Evolutionary conservation across 2,888 invertebrate genomes (phyloP), one percentile per base, ranked within the genome.

Genomic region (Agrochola lychnidis): DNA sequence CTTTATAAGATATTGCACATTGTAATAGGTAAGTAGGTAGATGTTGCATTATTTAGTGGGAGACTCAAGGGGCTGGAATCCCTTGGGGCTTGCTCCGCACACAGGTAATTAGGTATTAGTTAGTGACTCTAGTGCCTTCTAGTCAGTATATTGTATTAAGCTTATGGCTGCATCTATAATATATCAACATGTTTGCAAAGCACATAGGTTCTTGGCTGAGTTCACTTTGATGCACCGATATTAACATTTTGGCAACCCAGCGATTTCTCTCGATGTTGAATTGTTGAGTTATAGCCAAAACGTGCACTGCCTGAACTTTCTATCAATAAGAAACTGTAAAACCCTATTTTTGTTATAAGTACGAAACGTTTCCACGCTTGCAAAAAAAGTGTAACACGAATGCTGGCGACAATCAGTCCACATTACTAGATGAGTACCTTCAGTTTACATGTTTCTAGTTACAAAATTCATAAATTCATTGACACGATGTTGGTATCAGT

Each of bases 81-180:
- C 25, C 64, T 16, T 7, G 22, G 14, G 56, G 70, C 70, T 64
- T 9, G 45, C 68, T 61, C 42, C 51, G 7, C 25, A 14, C 76
- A 36, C 66, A 30, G 51, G 56, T 76, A 62, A 81, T 82, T 62
- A 76, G 42, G 67, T 80, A 62, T 66, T 56, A 79, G 53, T n/a
- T 62, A 40, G 53, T 40, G 57, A 16, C 56, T 53, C 14, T 48
- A 30, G 56, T 25, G 45, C 36, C 51, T 81, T 9, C 51, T 45
- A 56, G 51, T 6, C n/a, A 6, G n/a, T 48, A 7, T 42, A 79
- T 70, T 30, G 51, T 9, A 64, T 53, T 62, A 51, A 25, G 48
- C 16, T 67, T 16, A 73, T 5, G 3, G 53, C 48, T 22, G n/a
- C 30, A 6, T 7, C n/a, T 56, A 36, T 57, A n/a, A 45, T 25